Evolutionary conservation across 1,140 invertebrate species (phyloP).

Genomic region (Microplitis mediator): DNA sequence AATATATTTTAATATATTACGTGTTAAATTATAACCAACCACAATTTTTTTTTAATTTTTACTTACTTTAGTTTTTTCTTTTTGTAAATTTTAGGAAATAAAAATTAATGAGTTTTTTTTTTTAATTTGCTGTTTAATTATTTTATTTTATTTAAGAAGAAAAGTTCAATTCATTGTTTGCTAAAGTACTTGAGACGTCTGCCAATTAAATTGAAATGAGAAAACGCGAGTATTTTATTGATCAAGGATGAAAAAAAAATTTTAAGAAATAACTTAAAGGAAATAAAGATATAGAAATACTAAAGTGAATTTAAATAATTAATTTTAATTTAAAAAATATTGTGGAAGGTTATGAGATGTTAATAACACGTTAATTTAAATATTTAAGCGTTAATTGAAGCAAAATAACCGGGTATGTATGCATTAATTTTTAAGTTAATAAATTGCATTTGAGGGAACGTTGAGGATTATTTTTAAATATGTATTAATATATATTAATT

Average conservation of each 20-base stretch:
- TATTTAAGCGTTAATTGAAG: slow-evolving; percentile 16
- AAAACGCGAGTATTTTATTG: not conserved
- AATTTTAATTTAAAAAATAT: too few relatives aligned
- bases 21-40: slow-evolving; percentile 12
- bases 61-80: not conserved
- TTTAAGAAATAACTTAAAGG: too few relatives aligned
- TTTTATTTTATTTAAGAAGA: not conserved
- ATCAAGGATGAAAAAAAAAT: not conserved
- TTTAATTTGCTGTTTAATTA: not conserved
- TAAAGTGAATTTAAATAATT: too few relatives aligned
- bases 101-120: not conserved
- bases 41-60: not conserved
- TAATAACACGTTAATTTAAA: not conserved
- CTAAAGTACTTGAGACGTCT: slow-evolving; percentile 45
- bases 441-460: not conserved
- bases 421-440: not conserved
- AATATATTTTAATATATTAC: not conserved
- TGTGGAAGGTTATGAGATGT: not conserved
- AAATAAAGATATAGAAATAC: not conserved
- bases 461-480: slow-evolving; percentile 16
- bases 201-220: slow-evolving; percentile 47
- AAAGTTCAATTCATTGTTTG: slow-evolving; percentile 36
- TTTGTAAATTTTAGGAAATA: not conserved
- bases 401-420: not conserved
- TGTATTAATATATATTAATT: not conserved